phyloP scores from a whole-genome alignment of 2,113 vertebrate genomes.

The Arenaria interpres region DNA sequence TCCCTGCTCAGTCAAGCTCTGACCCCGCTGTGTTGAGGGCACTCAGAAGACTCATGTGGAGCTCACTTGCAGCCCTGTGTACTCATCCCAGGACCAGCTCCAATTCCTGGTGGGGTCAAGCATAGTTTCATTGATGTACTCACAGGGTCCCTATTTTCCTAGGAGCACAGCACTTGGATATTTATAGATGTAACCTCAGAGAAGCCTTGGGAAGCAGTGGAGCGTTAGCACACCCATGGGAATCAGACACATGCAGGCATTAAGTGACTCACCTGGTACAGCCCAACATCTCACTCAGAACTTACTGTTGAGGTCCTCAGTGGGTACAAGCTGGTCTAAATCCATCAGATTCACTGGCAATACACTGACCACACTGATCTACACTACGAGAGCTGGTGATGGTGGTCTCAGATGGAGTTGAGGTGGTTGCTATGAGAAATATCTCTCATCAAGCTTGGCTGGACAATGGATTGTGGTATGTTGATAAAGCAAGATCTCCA shows the following conservation, averaged over 20 bases:
- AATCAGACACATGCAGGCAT: neutral
- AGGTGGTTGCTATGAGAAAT: neutral
- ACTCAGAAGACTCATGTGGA: neutral
- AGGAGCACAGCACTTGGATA: neutral
- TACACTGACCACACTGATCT: neutral
- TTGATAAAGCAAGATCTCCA: neutral
- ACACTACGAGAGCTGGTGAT: neutral
- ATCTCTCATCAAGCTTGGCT: neutral
- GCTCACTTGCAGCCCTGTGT: neutral
- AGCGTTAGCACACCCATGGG: rapidly evolving
- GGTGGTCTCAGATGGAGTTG: neutral
- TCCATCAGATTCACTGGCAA: neutral
- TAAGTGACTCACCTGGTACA: neutral
- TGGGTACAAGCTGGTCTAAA: neutral
- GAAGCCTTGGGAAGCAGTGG: neutral
- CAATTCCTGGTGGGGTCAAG: neutral
- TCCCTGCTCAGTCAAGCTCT: neutral
- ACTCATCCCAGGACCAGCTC: neutral
- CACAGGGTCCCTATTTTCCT: neutral
- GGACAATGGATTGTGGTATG: too few relatives aligned
- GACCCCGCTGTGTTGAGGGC: neutral
- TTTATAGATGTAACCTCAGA: neutral
- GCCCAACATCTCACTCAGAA: neutral
- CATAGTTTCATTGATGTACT: neutral
- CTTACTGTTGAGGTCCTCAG: neutral